Evolutionary conservation across 1,140 invertebrate genomes (phyloP).

Genomic region (Drosophila seguyi): DNA sequence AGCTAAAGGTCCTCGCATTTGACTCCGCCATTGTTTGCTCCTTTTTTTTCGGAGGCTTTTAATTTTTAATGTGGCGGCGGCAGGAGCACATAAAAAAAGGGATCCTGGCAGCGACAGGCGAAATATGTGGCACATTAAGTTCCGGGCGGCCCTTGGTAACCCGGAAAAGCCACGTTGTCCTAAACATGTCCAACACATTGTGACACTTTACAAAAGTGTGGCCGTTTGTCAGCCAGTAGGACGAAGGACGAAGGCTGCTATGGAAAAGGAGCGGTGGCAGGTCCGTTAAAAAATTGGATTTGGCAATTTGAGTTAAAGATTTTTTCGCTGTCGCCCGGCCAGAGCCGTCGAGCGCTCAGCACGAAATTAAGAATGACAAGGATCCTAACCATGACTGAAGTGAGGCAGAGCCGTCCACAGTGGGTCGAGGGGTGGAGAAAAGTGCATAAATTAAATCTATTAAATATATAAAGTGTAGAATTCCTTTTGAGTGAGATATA

Average conservation of each 20-base stretch:
- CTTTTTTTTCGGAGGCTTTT: constrained; percentile 31
- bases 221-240: constrained; percentile 67
- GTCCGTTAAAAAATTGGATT: constrained; percentile 68
- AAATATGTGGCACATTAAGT: constrained; percentile 69
- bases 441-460: background rate
- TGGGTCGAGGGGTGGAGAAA: constrained; percentile 5
- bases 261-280: background rate
- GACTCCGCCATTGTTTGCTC: constrained; percentile 4
- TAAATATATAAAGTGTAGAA: background rate
- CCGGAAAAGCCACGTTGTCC: constrained; percentile 23
- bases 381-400: constrained; percentile 49
- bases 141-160: constrained; percentile 6
- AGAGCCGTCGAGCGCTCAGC: constrained; percentile 20
- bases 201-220: constrained; percentile 76
- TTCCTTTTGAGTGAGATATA: background rate
- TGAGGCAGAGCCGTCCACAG: constrained; percentile 29
- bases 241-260: constrained; percentile 14
- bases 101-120: constrained; percentile 56
- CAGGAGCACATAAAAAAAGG: constrained; percentile 52
- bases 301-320: constrained; percentile 77
- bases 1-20: constrained; percentile 37
- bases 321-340: constrained; percentile 44
- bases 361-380: constrained; percentile 78
- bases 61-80: constrained; percentile 53
- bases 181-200: constrained; percentile 60